phyloP scores from a whole-genome alignment of 2,888 invertebrate species.

The Heliconius charithonia region DNA sequence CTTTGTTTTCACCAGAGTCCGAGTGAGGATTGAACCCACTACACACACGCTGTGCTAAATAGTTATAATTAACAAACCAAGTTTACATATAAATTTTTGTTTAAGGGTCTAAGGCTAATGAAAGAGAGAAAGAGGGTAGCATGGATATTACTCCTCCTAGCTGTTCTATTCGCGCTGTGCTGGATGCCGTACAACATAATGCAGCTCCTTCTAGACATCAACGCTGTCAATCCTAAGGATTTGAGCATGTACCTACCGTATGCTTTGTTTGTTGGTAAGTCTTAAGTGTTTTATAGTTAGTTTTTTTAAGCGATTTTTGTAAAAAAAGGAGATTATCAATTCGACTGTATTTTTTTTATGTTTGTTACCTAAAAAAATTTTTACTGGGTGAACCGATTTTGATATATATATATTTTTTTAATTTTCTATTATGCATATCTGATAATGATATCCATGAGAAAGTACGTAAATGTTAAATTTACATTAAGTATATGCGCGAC shows the following conservation, averaged over 20 bases:
- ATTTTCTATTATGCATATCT: no score
- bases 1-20: not conserved
- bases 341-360: no score
- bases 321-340: no score
- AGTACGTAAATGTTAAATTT: no score
- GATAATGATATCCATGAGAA: no score
- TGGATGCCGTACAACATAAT: conserved; percentile 89
- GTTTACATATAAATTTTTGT: conserved; percentile 25
- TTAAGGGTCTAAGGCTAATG: conserved; percentile 85
- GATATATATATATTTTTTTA: no score
- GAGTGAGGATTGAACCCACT: not conserved
- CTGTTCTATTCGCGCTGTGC: conserved; percentile 87
- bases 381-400: no score
- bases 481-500: no score
- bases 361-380: no score
- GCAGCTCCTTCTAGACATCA: conserved; percentile 86
- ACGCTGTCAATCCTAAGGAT: conserved; percentile 65
- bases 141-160: conserved; percentile 87
- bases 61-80: not conserved
- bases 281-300: not conserved
- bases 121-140: conserved; percentile 88
- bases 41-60: not conserved
- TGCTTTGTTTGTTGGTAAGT: conserved; percentile 85
- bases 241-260: conserved; percentile 82
- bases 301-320: no score